Base-by-base conservation (phyloP, 2,888 invertebrate genomes). In the Diarsia brunnea region DNA sequence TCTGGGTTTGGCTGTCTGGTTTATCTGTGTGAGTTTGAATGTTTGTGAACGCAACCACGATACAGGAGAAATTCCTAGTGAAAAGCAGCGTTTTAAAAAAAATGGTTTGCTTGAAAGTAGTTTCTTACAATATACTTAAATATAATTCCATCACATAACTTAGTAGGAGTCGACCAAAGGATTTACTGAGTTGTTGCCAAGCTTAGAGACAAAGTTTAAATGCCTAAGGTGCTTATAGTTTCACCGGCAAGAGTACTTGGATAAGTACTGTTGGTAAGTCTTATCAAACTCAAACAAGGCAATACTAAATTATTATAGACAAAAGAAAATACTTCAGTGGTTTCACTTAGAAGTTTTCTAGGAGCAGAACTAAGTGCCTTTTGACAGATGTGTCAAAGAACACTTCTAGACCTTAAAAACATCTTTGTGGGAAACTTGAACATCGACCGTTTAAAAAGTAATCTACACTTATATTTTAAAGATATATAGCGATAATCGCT, bases 171-270 rank as follows among this genome's bases (percentile, higher is more conserved):
- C 49, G 27, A 51, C n/a, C 19, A n/a, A 45, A 24, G n/a, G 45
- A 51, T 27, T 72, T 14, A 19, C 45, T 21, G 5, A 45, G 51
- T 43, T 19, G 19, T 51, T n/a, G 43, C 16, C n/a, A 49, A 58
- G 43, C 43, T 51, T 31, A 61, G 11, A n/a, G 7, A 16, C 16
- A n/a, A 61, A 74, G 51, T 73, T 74, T 31, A 27, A 73, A 73
- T 73, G 27, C 27, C 49, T 43, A n/a, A 73, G 43, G 43, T 61
- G 11, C 45, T 51, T 51, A 45, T 51, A 72, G 73, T 61, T 74
- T 73, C n/a, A 61, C 43, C 19, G 19, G 43, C 43, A 61, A 10
- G 27, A 10, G 16, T 27, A 71, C 49, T 49, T 49, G 5, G 8
- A 47, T 58, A 24, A 69, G 55, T 38, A 38, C 38, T 38, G 38